Percentiles rank a stretch among this genome's conserved stretches.
These are phyloP conservation scores for Colletes collaris DNA, from an alignment of 2,888 invertebrate species.

Conservation along the genomic window DNA sequence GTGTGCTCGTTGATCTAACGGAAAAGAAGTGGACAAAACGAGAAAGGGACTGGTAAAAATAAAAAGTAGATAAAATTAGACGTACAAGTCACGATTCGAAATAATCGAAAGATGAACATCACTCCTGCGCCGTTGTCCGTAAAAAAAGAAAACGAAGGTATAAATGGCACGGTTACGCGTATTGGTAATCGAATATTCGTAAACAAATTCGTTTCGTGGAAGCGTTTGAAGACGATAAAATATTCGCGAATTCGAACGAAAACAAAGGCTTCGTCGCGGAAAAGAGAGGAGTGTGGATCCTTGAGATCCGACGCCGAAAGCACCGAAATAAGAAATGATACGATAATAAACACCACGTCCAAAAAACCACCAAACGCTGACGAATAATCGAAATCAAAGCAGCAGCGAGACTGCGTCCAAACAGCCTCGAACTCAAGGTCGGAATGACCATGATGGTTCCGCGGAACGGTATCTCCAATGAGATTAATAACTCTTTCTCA, in stretches of 20 bases:
- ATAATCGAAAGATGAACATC: no score
- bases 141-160: not conserved
- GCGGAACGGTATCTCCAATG: constrained; percentile 10
- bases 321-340: not conserved
- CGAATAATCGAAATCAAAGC: constrained; percentile 2
- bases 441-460: constrained; percentile 29
- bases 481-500: no score
- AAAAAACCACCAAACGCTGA: not conserved
- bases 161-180: constrained; percentile 19
- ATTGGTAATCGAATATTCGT: not conserved
- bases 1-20: no score
- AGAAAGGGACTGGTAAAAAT: no score
- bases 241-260: not conserved
- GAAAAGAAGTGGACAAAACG: no score
- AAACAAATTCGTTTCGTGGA: not conserved
- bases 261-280: not conserved
- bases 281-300: not conserved
- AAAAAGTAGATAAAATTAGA: no score
- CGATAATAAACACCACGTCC: constrained; percentile 20
- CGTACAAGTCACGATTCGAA: no score
- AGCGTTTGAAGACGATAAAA: not conserved
- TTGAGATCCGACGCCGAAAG: not conserved
- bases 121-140: no score
- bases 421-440: constrained; percentile 11
- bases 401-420: not conserved